phyloP scores from a whole-genome alignment of 2,888 invertebrate species.

The Unio delphinus region DNA sequence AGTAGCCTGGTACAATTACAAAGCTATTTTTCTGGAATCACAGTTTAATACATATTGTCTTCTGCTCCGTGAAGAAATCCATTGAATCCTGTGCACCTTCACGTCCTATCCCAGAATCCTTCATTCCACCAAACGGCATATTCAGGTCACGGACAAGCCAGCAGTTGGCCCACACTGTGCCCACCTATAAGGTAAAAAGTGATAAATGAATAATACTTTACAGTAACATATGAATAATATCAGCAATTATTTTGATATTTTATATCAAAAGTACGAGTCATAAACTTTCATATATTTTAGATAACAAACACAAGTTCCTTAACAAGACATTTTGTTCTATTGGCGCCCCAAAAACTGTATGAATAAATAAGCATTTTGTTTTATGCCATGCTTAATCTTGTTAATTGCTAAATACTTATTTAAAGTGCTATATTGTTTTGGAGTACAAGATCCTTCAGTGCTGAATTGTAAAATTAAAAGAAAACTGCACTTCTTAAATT shows the following conservation, averaged over 20 bases:
- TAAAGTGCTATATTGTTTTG: too few species aligned
- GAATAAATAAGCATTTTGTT: too few species aligned
- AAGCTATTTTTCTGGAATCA: not conserved
- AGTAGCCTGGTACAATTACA: too few species aligned
- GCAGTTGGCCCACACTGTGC: conserved; percentile 76
- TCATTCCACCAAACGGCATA: conserved; percentile 76
- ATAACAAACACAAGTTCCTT: too few species aligned
- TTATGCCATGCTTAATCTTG: too few species aligned
- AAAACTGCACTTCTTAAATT: too few species aligned
- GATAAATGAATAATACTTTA: not conserved
- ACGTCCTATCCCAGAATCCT: conserved; percentile 74
- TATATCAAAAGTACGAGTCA: not conserved
- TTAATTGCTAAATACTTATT: too few species aligned
- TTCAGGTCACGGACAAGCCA: conserved; percentile 75
- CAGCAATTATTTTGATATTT: not conserved
- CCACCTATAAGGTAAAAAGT: conserved; percentile 66
- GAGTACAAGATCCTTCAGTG: too few species aligned
- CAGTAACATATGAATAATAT: not conserved
- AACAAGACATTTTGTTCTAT: too few species aligned
- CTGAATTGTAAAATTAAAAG: too few species aligned
- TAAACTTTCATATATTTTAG: too few species aligned
- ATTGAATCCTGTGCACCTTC: conserved; percentile 74
- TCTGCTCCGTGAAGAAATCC: conserved; percentile 75
- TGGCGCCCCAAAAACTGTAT: too few species aligned
- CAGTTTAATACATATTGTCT: conserved; percentile 73